A percentile compares a stretch with the other conserved stretches of the same genome.
Conservation (phyloP, 2,888 invertebrate species). For the Myopa testacea region DNA sequence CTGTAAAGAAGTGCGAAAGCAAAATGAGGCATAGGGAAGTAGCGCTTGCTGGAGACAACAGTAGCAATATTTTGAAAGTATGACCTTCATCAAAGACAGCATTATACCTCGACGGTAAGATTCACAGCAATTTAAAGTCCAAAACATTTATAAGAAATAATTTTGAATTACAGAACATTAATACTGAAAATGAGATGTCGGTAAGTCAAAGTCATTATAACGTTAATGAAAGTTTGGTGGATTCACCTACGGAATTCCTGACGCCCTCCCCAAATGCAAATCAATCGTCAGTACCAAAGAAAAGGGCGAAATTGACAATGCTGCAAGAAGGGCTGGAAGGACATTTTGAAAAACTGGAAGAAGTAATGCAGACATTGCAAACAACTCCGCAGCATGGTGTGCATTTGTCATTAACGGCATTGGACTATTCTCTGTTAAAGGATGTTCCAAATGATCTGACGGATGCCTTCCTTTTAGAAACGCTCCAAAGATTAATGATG, state of each 20-base stretch:
- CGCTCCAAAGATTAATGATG: neutral
- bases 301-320: neutral
- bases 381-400: neutral
- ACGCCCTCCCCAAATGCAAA: neutral
- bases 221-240: neutral
- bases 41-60: neutral
- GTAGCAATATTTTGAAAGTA: neutral
- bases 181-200: neutral
- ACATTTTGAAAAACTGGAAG: neutral
- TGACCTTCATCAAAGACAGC: neutral
- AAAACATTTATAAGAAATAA: neutral
- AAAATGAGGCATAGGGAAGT: neutral
- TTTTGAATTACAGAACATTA: conserved; percentile 5
- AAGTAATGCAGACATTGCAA: neutral
- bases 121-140: neutral
- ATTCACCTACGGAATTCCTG: neutral
- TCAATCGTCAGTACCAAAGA: neutral
- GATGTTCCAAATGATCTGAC: neutral
- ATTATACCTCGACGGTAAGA: neutral
- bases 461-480: neutral
- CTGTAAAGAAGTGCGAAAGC: neutral
- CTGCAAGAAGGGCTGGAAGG: neutral
- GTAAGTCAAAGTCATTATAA: neutral
- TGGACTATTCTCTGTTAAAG: neutral
- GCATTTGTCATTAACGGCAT: neutral